Evolutionary conservation across 2,888 invertebrate species (phyloP).

Genomic region (Hybos culiciformis): DNA sequence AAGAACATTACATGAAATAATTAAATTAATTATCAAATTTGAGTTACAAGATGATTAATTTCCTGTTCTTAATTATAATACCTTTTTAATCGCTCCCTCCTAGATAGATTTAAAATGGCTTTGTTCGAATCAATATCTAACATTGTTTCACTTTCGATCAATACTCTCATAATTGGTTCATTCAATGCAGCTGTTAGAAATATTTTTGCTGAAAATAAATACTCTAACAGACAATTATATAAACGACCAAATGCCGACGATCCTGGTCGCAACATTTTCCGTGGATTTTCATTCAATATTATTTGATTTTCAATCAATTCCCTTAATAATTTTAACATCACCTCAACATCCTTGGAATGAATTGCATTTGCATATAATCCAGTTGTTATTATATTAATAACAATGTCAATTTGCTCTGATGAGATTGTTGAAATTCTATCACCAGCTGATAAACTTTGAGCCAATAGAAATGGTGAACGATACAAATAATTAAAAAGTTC

Average conservation of each 20-base stretch:
- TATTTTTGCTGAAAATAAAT: conserved; percentile 77
- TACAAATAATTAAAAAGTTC: conserved; percentile 55
- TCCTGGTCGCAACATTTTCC: conserved; percentile 65
- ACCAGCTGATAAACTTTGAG: conserved; percentile 51
- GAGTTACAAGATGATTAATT: background rate
- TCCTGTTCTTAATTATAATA: too few relatives aligned
- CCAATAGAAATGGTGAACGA: conserved; percentile 54
- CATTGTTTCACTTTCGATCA: conserved; percentile 83
- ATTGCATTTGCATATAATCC: conserved; percentile 62
- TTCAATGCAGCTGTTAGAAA: conserved; percentile 87
- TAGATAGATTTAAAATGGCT: conserved; percentile 36
- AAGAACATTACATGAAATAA: conserved; percentile 34
- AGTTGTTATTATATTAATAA: conserved; percentile 37
- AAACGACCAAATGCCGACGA: conserved; percentile 77
- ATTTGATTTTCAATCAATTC: conserved; percentile 61
- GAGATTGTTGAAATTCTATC: conserved; percentile 41
- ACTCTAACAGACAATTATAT: conserved; percentile 79
- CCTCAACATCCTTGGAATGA: conserved; percentile 58
- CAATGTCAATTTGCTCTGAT: conserved; percentile 26
- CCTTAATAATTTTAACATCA: conserved; percentile 48
- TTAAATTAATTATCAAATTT: conserved; percentile 9
- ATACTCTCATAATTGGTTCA: conserved; percentile 77
- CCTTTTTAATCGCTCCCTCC: conserved; percentile 43
- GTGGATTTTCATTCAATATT: conserved; percentile 51
- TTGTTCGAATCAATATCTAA: conserved; percentile 87